Percentiles rank a stretch among this genome's conserved stretches.
Evolutionary conservation across 2,888 invertebrate genomes (phyloP).

Genomic region (Cyclophora albipunctata): DNA sequence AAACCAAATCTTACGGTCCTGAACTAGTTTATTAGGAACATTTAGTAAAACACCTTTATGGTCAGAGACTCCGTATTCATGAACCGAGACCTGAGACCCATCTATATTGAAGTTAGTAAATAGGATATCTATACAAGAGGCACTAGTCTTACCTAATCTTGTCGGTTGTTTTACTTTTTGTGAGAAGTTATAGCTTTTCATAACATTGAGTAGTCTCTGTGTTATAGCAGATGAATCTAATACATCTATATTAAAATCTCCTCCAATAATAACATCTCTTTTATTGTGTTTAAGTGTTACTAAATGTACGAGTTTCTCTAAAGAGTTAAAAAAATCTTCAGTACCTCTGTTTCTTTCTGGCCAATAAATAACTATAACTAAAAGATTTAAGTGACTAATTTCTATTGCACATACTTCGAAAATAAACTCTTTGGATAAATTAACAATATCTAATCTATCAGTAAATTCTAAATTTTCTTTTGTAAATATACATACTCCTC

Average conservation of each 20-base stretch:
- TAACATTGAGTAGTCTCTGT: not conserved
- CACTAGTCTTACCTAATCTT: not conserved
- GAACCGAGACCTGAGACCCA: not conserved
- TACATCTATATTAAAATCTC: not conserved
- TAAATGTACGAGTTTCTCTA: not conserved
- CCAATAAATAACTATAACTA: constrained; percentile 1
- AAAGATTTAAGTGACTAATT: not conserved
- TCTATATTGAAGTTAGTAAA: not conserved
- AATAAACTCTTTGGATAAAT: not conserved
- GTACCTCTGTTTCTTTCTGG: not conserved
- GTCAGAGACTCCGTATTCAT: not conserved
- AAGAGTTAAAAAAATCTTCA: not conserved
- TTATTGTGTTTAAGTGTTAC: not conserved
- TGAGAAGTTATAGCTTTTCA: not conserved
- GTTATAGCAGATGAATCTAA: not conserved
- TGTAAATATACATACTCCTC: constrained; percentile 1
- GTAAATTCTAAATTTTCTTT: not conserved
- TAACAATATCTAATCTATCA: not conserved
- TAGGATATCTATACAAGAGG: constrained; percentile 2
- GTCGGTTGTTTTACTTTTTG: not conserved
- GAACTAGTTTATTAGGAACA: too few species aligned
- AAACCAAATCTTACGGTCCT: not conserved
- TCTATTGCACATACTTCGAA: constrained; percentile 2
- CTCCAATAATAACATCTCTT: not conserved
- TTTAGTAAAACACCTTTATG: not conserved